Conservation (phyloP, 2,888 invertebrate genomes). For the Clivina fossor region DNA sequence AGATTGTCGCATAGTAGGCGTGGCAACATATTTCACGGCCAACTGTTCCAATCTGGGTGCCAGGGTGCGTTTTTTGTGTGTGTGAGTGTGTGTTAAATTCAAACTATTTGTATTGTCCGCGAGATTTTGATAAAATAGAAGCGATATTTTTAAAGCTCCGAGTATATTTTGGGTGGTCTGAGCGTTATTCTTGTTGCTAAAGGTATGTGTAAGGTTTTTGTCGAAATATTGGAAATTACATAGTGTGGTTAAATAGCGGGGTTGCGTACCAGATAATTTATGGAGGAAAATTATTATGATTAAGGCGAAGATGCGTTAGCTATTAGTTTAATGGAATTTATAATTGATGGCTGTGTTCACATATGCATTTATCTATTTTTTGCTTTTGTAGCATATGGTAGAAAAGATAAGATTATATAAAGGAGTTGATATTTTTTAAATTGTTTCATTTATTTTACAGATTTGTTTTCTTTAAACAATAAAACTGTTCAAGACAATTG, state of each 20-base stretch:
- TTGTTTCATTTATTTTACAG: no score
- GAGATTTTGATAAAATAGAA: slow-evolving; percentile 14
- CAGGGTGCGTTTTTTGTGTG: slow-evolving; percentile 3
- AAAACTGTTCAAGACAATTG: no score
- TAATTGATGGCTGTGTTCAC: slow-evolving; percentile 16
- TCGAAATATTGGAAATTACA: neutral
- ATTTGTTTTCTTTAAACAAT: no score
- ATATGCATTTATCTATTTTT: no score
- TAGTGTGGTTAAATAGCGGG: neutral
- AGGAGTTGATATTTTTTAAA: no score
- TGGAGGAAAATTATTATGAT: slow-evolving; percentile 30
- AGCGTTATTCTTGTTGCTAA: neutral
- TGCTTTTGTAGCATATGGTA: no score
- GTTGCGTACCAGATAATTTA: slow-evolving; percentile 23
- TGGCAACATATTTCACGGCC: slow-evolving; percentile 39
- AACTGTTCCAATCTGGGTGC: slow-evolving; percentile 35
- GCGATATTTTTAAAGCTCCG: slow-evolving; percentile 13
- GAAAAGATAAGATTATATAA: no score
- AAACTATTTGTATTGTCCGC: neutral
- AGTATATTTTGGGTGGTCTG: slow-evolving; percentile 9
- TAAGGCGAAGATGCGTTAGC: slow-evolving; percentile 17
- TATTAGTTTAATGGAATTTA: slow-evolving; percentile 25
- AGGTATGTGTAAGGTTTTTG: neutral
- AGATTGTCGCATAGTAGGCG: slow-evolving; percentile 39
- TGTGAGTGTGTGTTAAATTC: slow-evolving; percentile 7